Conservation (phyloP, 2,888 invertebrate genomes). For the Candidula unifasciata region DNA sequence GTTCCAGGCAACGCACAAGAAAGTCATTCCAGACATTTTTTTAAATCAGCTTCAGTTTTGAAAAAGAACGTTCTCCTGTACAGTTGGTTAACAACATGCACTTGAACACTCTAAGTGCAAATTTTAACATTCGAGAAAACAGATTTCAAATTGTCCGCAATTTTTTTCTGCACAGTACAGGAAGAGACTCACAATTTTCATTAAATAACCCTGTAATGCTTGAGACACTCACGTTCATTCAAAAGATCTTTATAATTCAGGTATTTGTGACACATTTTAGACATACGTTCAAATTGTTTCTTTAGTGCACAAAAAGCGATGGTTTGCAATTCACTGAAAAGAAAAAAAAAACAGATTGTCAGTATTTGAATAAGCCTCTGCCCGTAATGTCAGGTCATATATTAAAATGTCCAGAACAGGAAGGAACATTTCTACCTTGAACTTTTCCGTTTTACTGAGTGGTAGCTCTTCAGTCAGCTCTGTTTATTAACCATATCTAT, state of each 20-base stretch:
- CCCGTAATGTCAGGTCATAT: not conserved
- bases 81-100: too few species aligned
- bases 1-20: too few species aligned
- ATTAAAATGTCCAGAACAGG: not conserved
- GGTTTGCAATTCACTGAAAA: too few species aligned
- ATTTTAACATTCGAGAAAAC: too few species aligned
- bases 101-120: too few species aligned
- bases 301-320: not conserved
- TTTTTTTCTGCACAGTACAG: too few species aligned
- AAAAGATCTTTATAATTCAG: not conserved
- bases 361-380: not conserved
- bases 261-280: not conserved
- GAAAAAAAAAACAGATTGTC: not conserved
- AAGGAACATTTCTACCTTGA: conserved; percentile 3
- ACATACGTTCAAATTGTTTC: not conserved
- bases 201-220: not conserved
- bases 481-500: not conserved
- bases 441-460: not conserved
- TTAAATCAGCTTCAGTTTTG: too few species aligned
- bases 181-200: too few species aligned
- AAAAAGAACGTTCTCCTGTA: too few species aligned
- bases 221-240: not conserved
- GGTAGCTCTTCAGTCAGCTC: conserved; percentile 1
- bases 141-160: too few species aligned
- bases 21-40: too few species aligned